Conservation (phyloP, 2,113 vertebrate genomes). For the Rhombomys opimus region DNA sequence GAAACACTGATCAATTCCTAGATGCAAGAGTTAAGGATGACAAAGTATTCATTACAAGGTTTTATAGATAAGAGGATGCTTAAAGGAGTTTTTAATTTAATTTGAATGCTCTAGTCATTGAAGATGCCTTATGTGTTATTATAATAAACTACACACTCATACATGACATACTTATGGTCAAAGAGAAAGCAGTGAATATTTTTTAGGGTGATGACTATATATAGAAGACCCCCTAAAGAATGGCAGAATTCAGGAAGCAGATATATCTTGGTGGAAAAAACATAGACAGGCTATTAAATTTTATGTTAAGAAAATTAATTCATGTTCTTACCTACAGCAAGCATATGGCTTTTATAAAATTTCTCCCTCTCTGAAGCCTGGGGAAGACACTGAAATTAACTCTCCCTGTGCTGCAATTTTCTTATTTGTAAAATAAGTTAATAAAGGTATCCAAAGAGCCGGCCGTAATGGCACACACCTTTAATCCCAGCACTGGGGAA, state of each 20-base stretch:
- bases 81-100: neutral
- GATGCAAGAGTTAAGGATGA: neutral
- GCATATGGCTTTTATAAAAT: neutral
- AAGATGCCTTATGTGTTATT: neutral
- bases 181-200: neutral
- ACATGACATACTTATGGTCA: neutral
- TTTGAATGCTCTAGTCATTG: neutral
- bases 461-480: neutral
- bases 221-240: neutral
- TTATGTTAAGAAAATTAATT: slow-evolving; percentile 5
- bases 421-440: neutral
- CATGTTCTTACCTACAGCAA: neutral
- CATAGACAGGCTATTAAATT: neutral
- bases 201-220: neutral
- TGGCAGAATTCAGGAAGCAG: neutral
- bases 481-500: neutral
- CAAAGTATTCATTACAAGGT: neutral
- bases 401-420: neutral
- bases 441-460: neutral
- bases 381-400: neutral
- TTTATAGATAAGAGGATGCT: neutral
- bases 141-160: neutral
- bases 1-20: neutral
- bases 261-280: neutral
- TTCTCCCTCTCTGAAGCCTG: neutral